Base-by-base conservation (phyloP, 2,888 invertebrate genomes). In the Aplocera efformata region DNA sequence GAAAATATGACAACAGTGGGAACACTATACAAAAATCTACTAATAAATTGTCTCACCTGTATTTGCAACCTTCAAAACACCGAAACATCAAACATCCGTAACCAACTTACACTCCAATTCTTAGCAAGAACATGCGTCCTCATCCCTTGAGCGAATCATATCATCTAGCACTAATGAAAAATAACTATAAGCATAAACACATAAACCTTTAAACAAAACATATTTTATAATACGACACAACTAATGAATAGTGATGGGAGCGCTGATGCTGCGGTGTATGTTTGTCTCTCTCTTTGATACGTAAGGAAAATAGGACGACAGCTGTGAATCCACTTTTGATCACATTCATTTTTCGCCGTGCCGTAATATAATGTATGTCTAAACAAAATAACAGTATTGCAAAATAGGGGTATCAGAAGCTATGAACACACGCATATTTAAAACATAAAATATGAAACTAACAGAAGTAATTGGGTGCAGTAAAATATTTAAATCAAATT, bases 381-480 rank as follows among this genome's bases (percentile, higher is more conserved):
- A 7, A 9, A 26, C 10, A 40, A 10, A 24, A 34, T 40, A 27
- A 28, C 25, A 29, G 35, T 17, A 28, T 13, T 28, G 36, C 25
- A 42, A 45, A 42, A 45, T 21, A 32, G 33, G 34, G 45, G 35
- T 36, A 47, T 49, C 48, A 61, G 23, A 75, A 82, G 84, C 84
- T 82, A 83, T 84, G 83, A 84, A 84, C 84, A 83, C 79, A 81
- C 79, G 64, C 72, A 69, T 44, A 56, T 58, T 42, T 32, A 49
- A 51, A 31, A 53, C 26, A 39, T 26, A 48, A 44, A 42, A 33
- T 30, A 10, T 11, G 26, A 13, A 27, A 3, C 5, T 10, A 10
- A 10, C 21, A 6, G n/a, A 23, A 13, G n/a, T 4, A 17, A 33
- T 1, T 17, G 5, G 13, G 13, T 3, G 5, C 13, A 3, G n/a